Conservation (phyloP, 2,888 invertebrate genomes). For the Cephonodes hylas region DNA sequence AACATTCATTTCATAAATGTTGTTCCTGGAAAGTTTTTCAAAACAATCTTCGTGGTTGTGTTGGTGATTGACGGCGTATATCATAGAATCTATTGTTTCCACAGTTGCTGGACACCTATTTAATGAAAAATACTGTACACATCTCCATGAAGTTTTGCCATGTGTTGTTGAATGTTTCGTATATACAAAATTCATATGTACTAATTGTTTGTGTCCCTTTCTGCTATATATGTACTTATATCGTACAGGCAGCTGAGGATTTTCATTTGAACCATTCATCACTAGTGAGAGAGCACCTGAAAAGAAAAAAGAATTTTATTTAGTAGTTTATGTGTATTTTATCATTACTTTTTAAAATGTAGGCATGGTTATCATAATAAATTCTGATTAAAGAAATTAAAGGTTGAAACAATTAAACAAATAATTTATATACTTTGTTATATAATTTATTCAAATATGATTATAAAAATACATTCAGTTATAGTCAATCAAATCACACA, state of each 20-base stretch:
- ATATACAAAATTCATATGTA: constrained; percentile 78
- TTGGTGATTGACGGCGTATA: constrained; percentile 73
- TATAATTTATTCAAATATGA: constrained; percentile 46
- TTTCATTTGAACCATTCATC: constrained; percentile 64
- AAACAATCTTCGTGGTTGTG: constrained; percentile 77
- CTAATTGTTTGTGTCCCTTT: constrained; percentile 78
- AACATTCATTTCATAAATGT: constrained; percentile 74
- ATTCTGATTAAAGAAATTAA: constrained; percentile 3
- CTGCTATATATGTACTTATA: constrained; percentile 79
- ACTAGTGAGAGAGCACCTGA: constrained; percentile 75
- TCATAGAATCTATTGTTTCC: constrained; percentile 74
- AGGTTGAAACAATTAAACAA: background rate
- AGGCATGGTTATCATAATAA: background rate
- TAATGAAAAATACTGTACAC: constrained; percentile 77
- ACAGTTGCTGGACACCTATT: constrained; percentile 77
- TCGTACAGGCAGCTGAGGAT: constrained; percentile 60
- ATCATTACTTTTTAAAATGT: background rate
- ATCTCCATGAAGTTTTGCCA: constrained; percentile 77
- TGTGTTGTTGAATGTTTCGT: constrained; percentile 79
- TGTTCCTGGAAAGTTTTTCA: constrained; percentile 71
- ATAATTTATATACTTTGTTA: constrained; percentile 20
- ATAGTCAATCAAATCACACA: constrained; percentile 43
- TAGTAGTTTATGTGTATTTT: background rate
- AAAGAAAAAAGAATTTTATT: constrained; percentile 33
- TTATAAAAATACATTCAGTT: constrained; percentile 58